These are phyloP conservation scores for Candidula unifasciata DNA, from an alignment of 2,888 invertebrate species.

Conservation along the genomic window DNA sequence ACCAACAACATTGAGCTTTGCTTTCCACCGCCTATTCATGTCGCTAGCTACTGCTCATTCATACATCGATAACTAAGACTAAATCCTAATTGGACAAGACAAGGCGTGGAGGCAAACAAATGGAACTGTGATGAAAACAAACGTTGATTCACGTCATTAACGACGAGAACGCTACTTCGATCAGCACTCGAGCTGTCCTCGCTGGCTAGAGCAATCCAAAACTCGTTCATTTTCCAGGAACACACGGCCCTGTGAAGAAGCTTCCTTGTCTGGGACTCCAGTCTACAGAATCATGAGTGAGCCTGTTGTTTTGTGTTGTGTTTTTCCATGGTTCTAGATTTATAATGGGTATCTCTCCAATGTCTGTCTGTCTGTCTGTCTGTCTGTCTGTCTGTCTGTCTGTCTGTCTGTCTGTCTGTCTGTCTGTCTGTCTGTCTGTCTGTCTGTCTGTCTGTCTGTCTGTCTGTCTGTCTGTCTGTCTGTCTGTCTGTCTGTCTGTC, in stretches of 20 bases:
- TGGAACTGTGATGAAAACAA: constrained; percentile 14
- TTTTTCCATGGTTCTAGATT: not conserved
- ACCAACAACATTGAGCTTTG: too few relatives aligned
- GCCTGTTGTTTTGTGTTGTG: not conserved
- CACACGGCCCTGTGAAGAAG: not conserved
- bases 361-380: too few relatives aligned
- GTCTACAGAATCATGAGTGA: constrained; percentile 32
- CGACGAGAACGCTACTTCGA: not conserved
- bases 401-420: too few relatives aligned
- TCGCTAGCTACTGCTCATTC: not conserved
- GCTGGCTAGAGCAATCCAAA: not conserved
- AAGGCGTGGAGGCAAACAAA: not conserved
- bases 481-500: too few relatives aligned
- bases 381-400: too few relatives aligned
- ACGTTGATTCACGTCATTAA: constrained; percentile 16
- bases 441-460: too few relatives aligned
- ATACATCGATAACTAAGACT: not conserved
- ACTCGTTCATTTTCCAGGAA: constrained; percentile 11
- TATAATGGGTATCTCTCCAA: too few relatives aligned
- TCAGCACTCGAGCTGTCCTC: not conserved
- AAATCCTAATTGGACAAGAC: not conserved
- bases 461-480: too few relatives aligned
- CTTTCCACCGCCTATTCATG: too few relatives aligned
- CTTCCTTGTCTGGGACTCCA: not conserved
- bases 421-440: too few relatives aligned